Percentiles rank a stretch among this genome's conserved stretches.
Conservation (phyloP, 2,888 invertebrate genomes). For the Leptothorax acervorum region DNA sequence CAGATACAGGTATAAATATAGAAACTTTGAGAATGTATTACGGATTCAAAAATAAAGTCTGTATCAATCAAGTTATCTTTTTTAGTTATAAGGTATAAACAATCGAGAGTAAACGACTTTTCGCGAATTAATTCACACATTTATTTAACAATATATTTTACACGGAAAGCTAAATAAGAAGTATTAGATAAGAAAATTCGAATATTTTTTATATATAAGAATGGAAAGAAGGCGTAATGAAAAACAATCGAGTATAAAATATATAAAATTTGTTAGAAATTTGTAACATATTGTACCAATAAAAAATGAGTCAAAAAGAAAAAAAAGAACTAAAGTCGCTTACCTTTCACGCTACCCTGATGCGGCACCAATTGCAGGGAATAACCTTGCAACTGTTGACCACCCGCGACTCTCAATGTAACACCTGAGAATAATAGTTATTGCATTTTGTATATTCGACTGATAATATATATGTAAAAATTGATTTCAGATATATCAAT, state of each 20-base stretch:
- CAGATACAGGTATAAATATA: background rate
- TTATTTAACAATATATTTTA: background rate
- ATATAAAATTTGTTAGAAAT: background rate
- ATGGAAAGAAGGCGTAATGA: background rate
- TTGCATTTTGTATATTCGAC: background rate
- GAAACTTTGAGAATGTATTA: background rate
- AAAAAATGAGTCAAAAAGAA: background rate
- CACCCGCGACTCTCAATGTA: conserved; percentile 83
- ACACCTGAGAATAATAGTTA: conserved; percentile 76
- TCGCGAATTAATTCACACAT: background rate
- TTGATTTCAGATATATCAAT: background rate
- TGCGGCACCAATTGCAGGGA: conserved; percentile 87
- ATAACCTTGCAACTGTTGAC: conserved; percentile 85
- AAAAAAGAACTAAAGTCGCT: conserved; percentile 13
- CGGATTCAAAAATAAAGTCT: background rate
- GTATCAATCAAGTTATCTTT: background rate
- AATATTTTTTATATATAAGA: background rate
- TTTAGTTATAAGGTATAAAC: background rate
- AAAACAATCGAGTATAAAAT: background rate
- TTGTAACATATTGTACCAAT: background rate
- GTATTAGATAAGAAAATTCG: background rate
- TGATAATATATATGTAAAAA: background rate
- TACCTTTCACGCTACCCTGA: conserved; percentile 87
- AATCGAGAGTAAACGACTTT: background rate
- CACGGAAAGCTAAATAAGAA: background rate